Conservation (phyloP, 2,113 vertebrate genomes). For the Hymenochirus boettgeri region DNA sequence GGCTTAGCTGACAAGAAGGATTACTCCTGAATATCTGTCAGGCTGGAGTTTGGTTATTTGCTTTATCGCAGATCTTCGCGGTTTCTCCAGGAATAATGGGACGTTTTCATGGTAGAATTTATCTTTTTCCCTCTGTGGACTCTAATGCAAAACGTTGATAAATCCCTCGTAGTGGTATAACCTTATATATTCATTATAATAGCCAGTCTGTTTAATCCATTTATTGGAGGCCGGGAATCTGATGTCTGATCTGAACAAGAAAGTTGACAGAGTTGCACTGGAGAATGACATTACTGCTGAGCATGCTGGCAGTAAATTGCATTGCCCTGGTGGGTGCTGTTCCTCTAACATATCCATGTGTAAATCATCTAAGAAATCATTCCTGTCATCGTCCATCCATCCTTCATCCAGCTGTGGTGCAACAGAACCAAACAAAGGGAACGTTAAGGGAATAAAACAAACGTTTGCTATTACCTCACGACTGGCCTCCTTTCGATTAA, state of each 20-base stretch:
- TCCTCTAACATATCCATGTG: constrained; percentile 98
- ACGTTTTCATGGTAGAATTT: constrained; percentile 18
- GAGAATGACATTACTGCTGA: constrained; percentile 75
- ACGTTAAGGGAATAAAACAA: too few relatives aligned
- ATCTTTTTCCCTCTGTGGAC: constrained; percentile 21
- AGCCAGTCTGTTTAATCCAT: constrained; percentile 40
- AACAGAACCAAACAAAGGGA: constrained; percentile 20
- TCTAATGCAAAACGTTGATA: constrained; percentile 21
- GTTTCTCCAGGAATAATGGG: constrained; percentile 25
- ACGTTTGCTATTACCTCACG: too few relatives aligned
- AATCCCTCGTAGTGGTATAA: constrained; percentile 12
- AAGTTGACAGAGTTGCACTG: constrained; percentile 18
- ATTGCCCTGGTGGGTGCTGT: constrained; percentile 96
- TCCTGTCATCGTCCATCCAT: constrained; percentile 97
- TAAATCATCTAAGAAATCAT: constrained; percentile 95
- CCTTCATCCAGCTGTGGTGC: constrained; percentile 86
- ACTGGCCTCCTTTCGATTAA: too few relatives aligned
- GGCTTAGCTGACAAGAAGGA: too few relatives aligned
- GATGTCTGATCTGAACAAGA: constrained; percentile 38
- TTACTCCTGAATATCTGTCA: too few relatives aligned
- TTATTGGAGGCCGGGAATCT: constrained; percentile 35
- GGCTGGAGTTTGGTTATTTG: too few relatives aligned
- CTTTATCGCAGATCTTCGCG: too few relatives aligned
- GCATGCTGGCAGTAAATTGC: constrained; percentile 92
- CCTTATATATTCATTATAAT: constrained; percentile 30